Base-by-base conservation (phyloP, 2,888 invertebrate genomes). In the Cremastinae sp. region DNA sequence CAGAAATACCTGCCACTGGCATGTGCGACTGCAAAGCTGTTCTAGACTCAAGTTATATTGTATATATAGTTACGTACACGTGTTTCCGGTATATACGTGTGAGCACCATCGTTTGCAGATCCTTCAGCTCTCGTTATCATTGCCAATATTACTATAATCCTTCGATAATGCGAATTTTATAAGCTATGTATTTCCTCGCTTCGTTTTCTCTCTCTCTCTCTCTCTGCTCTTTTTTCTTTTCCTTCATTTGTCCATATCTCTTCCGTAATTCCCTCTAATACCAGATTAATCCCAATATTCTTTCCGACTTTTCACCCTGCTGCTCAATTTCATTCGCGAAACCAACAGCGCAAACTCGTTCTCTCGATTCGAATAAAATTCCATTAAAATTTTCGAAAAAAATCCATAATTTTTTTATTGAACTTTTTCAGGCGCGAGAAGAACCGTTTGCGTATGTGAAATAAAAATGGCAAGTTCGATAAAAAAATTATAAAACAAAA, bases 131-230 rank as follows among this genome's bases (percentile, higher is more conserved):
- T 18, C 56, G 68, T 69, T 58, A 69, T 51, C 54, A 14, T 43
- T 58, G 28, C 28, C n/a, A 5, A n/a, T 14, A 65, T 72, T 41
- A 34, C 56, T 51, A 34, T 62, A 62, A 75, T 68, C 62, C 61
- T 28, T 18, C 16, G 75, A n/a, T 58, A 72, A 68, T 72, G 68
- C 49, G 43, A 62, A 54, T 75, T 75, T 72, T 62, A 62, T 68
- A 38, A 72, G 56, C 49, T 28, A 28, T 28, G n/a, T 43, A 18
- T 28, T 62, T 56, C 14, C 9, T 41, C 12, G 41, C n/a, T 10
- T 12, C 28, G n/a, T 54, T 61, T 62, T 49, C 54, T 47, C 41
- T 61, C 38, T 64, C 41, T 41, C 20, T 1, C 28, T 68, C 10
- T 9, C 9, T 5, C 16, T 66, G 12, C 34, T 8, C 18, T 18